phyloP scores from a whole-genome alignment of 2,113 vertebrate genomes.

The Plecotus auritus region DNA sequence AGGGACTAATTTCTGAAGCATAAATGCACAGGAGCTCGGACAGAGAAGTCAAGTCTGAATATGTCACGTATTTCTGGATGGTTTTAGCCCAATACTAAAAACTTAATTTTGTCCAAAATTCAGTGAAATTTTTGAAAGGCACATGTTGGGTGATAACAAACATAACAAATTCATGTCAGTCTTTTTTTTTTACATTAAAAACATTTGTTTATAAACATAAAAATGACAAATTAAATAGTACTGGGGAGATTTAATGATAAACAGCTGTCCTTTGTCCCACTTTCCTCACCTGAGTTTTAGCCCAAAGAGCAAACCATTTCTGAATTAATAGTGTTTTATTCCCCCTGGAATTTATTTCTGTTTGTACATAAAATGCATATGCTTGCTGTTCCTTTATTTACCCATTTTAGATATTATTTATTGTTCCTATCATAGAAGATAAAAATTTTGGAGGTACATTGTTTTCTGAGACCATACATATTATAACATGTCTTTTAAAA shows the following conservation, averaged over 20 bases:
- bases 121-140: neutral
- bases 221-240: neutral
- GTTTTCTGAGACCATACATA: neutral
- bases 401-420: neutral
- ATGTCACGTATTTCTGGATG: neutral
- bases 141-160: neutral
- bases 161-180: neutral
- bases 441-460: neutral
- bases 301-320: neutral
- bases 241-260: neutral
- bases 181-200: neutral
- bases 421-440: neutral
- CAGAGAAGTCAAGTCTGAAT: neutral
- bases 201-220: neutral
- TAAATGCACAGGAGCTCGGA: neutral
- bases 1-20: neutral
- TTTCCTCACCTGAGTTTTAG: neutral
- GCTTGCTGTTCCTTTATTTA: neutral
- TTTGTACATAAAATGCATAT: neutral
- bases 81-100: neutral
- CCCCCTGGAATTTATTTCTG: neutral
- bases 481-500: neutral
- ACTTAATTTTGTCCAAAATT: neutral
- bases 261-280: neutral
- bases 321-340: neutral